A percentile compares a stretch with the other conserved stretches of the same genome.
Conservation (phyloP, 2,113 vertebrate genomes). For the Percopsis transmontana region DNA sequence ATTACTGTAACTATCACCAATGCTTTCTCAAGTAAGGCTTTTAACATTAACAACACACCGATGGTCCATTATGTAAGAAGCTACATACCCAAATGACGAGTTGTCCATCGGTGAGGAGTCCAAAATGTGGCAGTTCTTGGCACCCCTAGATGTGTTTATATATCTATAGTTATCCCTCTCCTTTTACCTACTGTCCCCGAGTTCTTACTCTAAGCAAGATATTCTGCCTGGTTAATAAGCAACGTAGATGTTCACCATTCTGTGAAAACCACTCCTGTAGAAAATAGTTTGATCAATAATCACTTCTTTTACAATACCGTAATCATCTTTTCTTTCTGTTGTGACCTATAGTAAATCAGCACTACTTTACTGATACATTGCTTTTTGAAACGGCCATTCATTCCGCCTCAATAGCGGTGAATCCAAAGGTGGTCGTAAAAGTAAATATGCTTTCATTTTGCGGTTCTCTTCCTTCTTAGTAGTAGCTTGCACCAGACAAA, state of each 20-base stretch:
- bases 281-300: no score
- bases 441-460: slow-evolving; percentile 67
- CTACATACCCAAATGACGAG: no score
- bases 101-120: slow-evolving; percentile 8
- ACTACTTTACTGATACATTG: slow-evolving; percentile 45
- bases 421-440: slow-evolving; percentile 63
- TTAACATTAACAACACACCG: neutral
- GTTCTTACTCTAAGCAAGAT: slow-evolving; percentile 10
- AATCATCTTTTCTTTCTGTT: slow-evolving; percentile 15
- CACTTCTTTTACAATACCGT: neutral
- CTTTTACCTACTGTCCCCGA: neutral
- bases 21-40: slow-evolving; percentile 3
- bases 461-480: slow-evolving; percentile 51
- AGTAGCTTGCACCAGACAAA: slow-evolving; percentile 34
- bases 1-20: neutral
- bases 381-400: slow-evolving; percentile 36
- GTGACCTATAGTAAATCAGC: slow-evolving; percentile 30
- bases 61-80: neutral
- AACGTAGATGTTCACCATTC: no score
- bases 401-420: slow-evolving; percentile 45
- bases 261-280: no score
- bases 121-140: slow-evolving; percentile 27
- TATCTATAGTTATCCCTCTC: slow-evolving; percentile 26
- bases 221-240: slow-evolving; percentile 21
- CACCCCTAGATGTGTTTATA: slow-evolving; percentile 43